phyloP scores from a whole-genome alignment of 2,113 vertebrate genomes.

The Plecturocebus donacophilus region DNA sequence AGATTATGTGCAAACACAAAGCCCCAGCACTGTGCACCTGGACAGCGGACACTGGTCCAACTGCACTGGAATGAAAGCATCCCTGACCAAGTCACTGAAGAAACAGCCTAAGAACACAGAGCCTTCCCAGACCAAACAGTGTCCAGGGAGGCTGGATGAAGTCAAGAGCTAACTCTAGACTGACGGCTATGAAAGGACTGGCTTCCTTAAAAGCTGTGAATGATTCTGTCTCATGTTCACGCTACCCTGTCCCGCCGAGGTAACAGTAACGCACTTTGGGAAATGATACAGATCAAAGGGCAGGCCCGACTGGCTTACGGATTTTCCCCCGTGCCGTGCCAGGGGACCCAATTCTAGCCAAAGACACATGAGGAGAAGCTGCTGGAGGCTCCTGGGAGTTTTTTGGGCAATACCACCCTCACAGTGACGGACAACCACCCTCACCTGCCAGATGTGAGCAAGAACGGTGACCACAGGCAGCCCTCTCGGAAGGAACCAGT shows the following conservation, averaged over 20 bases:
- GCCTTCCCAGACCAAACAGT: not conserved
- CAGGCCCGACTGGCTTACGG: not conserved
- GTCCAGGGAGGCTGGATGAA: not conserved
- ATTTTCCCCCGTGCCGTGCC: not conserved
- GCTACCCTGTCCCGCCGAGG: not conserved
- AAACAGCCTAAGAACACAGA: not conserved
- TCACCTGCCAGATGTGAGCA: not conserved
- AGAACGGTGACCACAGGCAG: not conserved
- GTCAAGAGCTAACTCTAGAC: not conserved
- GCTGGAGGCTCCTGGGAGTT: constrained; percentile 21
- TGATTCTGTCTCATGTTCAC: not conserved
- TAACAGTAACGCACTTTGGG: not conserved
- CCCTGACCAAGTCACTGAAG: not conserved
- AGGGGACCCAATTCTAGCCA: not conserved
- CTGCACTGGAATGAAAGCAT: not conserved
- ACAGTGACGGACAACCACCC: not conserved
- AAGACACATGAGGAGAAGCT: not conserved
- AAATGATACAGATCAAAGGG: not conserved
- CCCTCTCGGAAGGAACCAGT: not conserved
- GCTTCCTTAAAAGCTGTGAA: not conserved
- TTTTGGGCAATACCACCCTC: not conserved
- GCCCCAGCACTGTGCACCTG: not conserved
- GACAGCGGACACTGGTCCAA: not conserved
- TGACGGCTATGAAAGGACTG: not conserved
- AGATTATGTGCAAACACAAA: not conserved